Evolutionary conservation across 2,888 invertebrate genomes (phyloP), one percentile per base, ranked within the genome.

Genomic region (Clitarchus hookeri): DNA sequence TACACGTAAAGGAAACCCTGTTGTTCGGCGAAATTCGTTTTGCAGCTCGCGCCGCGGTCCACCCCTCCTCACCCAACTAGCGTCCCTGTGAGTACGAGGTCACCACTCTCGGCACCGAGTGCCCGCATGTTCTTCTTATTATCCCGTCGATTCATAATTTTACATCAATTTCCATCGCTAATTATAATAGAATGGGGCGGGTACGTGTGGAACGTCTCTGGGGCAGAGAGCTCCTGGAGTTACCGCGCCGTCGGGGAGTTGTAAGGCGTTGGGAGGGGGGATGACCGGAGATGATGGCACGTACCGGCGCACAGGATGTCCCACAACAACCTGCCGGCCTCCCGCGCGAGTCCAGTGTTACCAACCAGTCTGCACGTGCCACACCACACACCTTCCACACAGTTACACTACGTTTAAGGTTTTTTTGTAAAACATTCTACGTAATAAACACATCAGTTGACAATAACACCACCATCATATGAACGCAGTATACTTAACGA

Each of bases 121-220:
- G 8, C 65, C n/a, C 65, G 65, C 65, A 23, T 65, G 23, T 65
- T 65, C 65, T 65, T 19, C 65, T n/a, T 65, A 65, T 23, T 23
- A 65, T 11, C 65, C 36, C 65, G 23, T 36, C 36, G 82, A 82
- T 82, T 82, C 44, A 82, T 82, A 82, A 82, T 82, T 82, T 82
- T 82, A 27, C 82, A 82, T 82, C 82, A 82, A 82, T 82, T 82
- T 82, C 82, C 82, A 36, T 82, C 82, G 26, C 82, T 82, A 82
- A 82, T 82, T 82, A 82, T 82, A 82, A 82, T 82, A 27, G 82
- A 82, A 82, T 44, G 12, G 82, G 36, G 26, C 82, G 82, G 44
- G 36, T 82, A 82, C 82, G 82, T 36, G 82, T 82, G 82, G 82
- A 36, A 82, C 82, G 82, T 36, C 82, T 23, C 82, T 3, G 27